Conservation (phyloP, 2,888 invertebrate genomes). For the Homarus gammarus region DNA sequence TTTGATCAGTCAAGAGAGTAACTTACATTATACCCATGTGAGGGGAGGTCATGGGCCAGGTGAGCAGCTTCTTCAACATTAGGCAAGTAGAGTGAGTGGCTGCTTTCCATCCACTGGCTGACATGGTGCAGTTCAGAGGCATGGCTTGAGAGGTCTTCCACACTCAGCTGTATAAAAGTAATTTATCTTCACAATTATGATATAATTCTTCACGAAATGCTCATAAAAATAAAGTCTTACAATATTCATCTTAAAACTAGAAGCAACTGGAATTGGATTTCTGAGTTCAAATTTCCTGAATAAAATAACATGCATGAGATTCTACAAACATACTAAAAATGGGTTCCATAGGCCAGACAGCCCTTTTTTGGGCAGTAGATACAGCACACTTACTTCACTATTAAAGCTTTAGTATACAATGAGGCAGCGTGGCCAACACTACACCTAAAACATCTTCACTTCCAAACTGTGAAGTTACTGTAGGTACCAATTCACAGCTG, state of each 20-base stretch:
- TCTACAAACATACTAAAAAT: no score
- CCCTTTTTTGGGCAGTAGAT: no score
- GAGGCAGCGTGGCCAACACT: no score
- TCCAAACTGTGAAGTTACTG: no score
- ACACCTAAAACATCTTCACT: no score
- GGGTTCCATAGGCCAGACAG: background rate
- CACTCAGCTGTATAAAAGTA: slow-evolving; percentile 58
- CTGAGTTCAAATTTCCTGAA: no score
- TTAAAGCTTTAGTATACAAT: no score
- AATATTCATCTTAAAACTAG: background rate
- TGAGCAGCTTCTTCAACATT: slow-evolving; percentile 70
- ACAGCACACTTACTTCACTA: no score
- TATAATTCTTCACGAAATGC: background rate
- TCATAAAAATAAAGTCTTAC: background rate
- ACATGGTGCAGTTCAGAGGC: slow-evolving; percentile 51
- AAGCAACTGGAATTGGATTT: no score
- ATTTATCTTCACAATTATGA: background rate
- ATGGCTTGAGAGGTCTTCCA: slow-evolving; percentile 73
- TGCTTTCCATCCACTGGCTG: slow-evolving; percentile 56
- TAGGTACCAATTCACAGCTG: no score
- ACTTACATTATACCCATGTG: slow-evolving; percentile 69
- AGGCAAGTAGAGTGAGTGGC: slow-evolving; percentile 67
- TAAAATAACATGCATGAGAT: no score
- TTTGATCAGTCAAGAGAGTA: background rate
- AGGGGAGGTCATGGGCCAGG: slow-evolving; percentile 62